Evolutionary conservation across 2,113 vertebrate species (phyloP).

Genomic region (Coracopsis vasa): DNA sequence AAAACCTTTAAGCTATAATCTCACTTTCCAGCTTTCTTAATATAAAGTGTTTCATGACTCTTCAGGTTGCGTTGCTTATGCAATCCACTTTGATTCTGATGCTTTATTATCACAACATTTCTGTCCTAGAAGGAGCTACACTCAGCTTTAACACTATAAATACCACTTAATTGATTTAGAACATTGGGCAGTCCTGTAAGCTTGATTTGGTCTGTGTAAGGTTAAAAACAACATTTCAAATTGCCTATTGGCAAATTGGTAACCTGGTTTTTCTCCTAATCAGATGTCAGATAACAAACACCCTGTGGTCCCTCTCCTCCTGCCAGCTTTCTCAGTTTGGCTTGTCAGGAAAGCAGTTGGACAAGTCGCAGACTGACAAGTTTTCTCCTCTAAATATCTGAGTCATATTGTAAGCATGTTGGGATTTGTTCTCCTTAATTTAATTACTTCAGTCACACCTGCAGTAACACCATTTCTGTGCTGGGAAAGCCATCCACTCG

Average conservation of each 20-base stretch:
- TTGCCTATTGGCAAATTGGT: slow-evolving; percentile 34
- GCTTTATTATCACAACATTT: slow-evolving; percentile 61
- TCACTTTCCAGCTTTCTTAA: slow-evolving; percentile 50
- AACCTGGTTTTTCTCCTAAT: slow-evolving; percentile 26
- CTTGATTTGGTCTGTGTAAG: slow-evolving; percentile 19
- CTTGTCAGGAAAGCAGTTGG: slow-evolving; percentile 30
- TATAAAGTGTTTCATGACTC: slow-evolving; percentile 42
- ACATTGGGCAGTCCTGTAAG: slow-evolving; percentile 41
- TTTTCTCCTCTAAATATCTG: slow-evolving; percentile 30
- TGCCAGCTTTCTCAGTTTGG: slow-evolving; percentile 11
- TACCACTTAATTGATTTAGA: slow-evolving; percentile 37
- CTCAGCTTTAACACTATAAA: slow-evolving; percentile 47
- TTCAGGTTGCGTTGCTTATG: slow-evolving; percentile 49
- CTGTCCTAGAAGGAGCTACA: slow-evolving; percentile 46
- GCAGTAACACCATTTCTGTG: neutral
- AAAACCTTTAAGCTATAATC: slow-evolving; percentile 18
- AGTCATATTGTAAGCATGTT: slow-evolving; percentile 51
- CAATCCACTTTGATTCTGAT: slow-evolving; percentile 51
- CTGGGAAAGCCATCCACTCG: slow-evolving; percentile 22
- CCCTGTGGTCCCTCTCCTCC: neutral
- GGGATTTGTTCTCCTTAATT: slow-evolving; percentile 28
- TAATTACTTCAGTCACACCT: slow-evolving; percentile 57
- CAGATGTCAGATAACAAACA: slow-evolving; percentile 47
- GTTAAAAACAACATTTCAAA: slow-evolving; percentile 64
- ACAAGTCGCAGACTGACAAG: slow-evolving; percentile 31